These are phyloP conservation scores for Dipodomys stephensi DNA, from an alignment of 2,113 vertebrate species.

Conservation along the genomic window DNA sequence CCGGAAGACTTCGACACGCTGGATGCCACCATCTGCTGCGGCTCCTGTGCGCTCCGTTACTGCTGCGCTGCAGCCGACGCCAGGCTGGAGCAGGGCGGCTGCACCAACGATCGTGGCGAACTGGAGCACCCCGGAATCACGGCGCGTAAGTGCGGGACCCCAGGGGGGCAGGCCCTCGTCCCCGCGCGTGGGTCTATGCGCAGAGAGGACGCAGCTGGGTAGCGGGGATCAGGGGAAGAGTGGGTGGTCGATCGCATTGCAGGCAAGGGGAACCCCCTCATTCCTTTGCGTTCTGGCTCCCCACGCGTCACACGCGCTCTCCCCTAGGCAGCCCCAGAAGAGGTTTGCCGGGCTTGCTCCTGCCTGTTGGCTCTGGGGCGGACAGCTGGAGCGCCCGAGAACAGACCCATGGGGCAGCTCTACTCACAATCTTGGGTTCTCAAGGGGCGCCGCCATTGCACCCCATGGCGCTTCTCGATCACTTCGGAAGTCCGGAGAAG, in stretches of 20 bases:
- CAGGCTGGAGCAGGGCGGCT: slow-evolving; percentile 94
- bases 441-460: fast-evolving
- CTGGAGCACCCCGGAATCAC: slow-evolving; percentile 89
- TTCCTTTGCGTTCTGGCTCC: slow-evolving; percentile 6
- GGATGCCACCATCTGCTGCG: slow-evolving; percentile 97
- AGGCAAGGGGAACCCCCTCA: background rate
- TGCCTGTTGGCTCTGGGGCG: background rate
- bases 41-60: slow-evolving; percentile 95
- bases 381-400: background rate
- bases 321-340: background rate
- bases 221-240: background rate
- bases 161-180: background rate
- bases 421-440: background rate
- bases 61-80: slow-evolving; percentile 95
- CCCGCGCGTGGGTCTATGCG: background rate
- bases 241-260: background rate
- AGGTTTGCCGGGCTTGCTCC: background rate
- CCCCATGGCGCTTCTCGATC: too few relatives aligned
- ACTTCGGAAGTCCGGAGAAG: background rate
- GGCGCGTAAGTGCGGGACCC: slow-evolving; percentile 89
- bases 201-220: background rate
- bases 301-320: background rate
- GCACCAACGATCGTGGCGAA: slow-evolving; percentile 94
- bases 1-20: slow-evolving; percentile 96
- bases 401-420: background rate